Evolutionary conservation across 2,797 vertebrate species (phyloP).

Genomic region (Borostomias antarcticus): DNA sequence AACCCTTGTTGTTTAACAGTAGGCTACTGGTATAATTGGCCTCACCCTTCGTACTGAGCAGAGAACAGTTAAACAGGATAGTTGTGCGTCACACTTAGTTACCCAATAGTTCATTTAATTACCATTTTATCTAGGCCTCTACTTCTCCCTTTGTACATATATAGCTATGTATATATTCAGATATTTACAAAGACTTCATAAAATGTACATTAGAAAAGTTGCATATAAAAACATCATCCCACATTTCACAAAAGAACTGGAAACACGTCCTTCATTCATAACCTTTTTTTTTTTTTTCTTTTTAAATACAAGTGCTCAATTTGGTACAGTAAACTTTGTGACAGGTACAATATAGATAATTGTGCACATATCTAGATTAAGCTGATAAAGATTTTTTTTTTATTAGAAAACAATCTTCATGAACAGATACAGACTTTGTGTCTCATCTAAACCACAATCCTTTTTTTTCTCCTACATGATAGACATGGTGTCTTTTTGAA

Average conservation of each 20-base stretch:
- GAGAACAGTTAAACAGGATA: conserved; percentile 26
- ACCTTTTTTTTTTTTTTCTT: conserved; percentile 7
- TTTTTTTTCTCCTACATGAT: too few species aligned
- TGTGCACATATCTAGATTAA: not conserved
- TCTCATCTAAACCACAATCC: conserved; percentile 6
- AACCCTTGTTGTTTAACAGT: conserved; percentile 21
- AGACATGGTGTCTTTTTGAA: not conserved
- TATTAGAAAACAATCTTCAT: not conserved
- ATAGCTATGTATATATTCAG: conserved; percentile 14
- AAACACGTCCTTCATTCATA: conserved; percentile 43
- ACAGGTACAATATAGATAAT: conserved; percentile 22
- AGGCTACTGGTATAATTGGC: conserved; percentile 18
- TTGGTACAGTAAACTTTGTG: conserved; percentile 61
- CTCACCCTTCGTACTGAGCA: conserved; percentile 24
- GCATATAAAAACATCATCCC: conserved; percentile 60
- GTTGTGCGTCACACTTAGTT: conserved; percentile 22
- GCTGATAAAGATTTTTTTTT: not conserved
- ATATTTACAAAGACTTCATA: conserved; percentile 57
- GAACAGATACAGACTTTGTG: conserved; percentile 26
- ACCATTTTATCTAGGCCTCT: conserved; percentile 15
- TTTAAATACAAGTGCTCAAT: conserved; percentile 53
- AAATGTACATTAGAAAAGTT: conserved; percentile 69
- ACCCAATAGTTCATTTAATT: conserved; percentile 20
- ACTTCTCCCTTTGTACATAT: conserved; percentile 26
- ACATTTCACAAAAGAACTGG: conserved; percentile 42